These are phyloP conservation scores for Dasypogon diadema DNA, from an alignment of 2,888 invertebrate species.

Conservation along the genomic window DNA sequence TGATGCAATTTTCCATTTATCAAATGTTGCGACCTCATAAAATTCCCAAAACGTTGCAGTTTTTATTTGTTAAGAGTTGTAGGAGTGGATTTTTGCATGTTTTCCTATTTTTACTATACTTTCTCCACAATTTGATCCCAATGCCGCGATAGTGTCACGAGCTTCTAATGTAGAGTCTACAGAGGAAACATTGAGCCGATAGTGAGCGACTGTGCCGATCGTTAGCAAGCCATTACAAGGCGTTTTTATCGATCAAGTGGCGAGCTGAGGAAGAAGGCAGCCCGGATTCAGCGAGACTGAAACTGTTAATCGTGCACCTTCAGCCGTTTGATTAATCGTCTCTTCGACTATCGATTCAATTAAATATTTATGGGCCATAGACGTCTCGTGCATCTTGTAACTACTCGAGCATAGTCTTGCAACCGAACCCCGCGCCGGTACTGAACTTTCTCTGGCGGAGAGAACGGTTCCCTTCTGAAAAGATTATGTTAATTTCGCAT, in stretches of 20 bases:
- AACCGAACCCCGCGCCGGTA: constrained; percentile 7
- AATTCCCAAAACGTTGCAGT: neutral
- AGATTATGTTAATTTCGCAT: constrained; percentile 45
- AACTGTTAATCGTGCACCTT: constrained; percentile 48
- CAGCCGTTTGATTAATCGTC: constrained; percentile 48
- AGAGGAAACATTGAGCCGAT: constrained; percentile 10
- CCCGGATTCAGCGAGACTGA: constrained; percentile 9
- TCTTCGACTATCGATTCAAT: constrained; percentile 47
- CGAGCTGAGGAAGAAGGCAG: constrained; percentile 3
- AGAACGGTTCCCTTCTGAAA: neutral
- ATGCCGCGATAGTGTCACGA: constrained; percentile 31
- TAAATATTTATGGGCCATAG: constrained; percentile 47
- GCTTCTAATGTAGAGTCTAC: neutral
- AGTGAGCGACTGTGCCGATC: constrained; percentile 28
- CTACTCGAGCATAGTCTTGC: constrained; percentile 30
- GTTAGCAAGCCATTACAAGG: constrained; percentile 38
- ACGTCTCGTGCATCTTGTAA: constrained; percentile 38
- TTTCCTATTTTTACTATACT: constrained; percentile 8
- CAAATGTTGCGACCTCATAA: too few species aligned
- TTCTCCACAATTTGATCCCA: constrained; percentile 35
- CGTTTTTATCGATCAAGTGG: constrained; percentile 42
- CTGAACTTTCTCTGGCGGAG: constrained; percentile 17
- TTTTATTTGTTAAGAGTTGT: neutral
- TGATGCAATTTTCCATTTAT: too few species aligned
- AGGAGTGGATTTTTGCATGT: neutral